Percentiles rank a stretch among this genome's conserved stretches.
These are phyloP conservation scores for Limnephilus lunatus DNA, from an alignment of 2,888 invertebrate genomes.

Conservation along the genomic window DNA sequence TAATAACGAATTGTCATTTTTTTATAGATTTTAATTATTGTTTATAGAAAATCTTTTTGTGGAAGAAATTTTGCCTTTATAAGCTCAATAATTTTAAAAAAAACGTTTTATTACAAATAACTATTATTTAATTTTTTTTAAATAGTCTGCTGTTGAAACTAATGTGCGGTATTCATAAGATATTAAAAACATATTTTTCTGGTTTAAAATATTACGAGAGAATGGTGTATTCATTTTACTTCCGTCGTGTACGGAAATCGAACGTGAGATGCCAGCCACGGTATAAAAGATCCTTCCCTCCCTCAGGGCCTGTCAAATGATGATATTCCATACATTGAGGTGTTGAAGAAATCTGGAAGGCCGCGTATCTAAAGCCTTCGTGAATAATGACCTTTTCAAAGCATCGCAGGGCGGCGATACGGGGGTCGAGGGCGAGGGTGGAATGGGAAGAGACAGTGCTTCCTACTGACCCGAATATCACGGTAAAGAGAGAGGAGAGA, in stretches of 20 bases:
- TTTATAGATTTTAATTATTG: no score
- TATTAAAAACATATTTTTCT: no score
- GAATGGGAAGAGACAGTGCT: neutral
- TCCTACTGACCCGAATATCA: conserved; percentile 40
- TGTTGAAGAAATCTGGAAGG: conserved; percentile 8
- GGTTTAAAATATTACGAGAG: neutral
- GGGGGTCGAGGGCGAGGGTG: neutral
- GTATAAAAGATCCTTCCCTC: neutral
- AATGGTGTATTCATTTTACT: neutral
- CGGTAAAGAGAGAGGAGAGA: neutral
- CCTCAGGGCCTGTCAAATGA: neutral
- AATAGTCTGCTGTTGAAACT: no score
- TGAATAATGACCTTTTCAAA: conserved; percentile 52
- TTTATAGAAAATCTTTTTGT: no score
- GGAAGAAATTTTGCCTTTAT: no score
- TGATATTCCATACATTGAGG: neutral
- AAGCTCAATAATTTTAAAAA: no score
- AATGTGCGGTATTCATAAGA: no score
- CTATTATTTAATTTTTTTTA: no score
- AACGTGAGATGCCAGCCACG: neutral
- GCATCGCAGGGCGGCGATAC: neutral
- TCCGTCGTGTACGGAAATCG: neutral
- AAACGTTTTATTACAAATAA: no score
- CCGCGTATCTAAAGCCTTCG: conserved; percentile 11
- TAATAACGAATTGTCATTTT: no score